Evolutionary conservation across 2,888 invertebrate species (phyloP), one percentile per base, ranked within the genome.

Genomic region (Autographa pulchrina): DNA sequence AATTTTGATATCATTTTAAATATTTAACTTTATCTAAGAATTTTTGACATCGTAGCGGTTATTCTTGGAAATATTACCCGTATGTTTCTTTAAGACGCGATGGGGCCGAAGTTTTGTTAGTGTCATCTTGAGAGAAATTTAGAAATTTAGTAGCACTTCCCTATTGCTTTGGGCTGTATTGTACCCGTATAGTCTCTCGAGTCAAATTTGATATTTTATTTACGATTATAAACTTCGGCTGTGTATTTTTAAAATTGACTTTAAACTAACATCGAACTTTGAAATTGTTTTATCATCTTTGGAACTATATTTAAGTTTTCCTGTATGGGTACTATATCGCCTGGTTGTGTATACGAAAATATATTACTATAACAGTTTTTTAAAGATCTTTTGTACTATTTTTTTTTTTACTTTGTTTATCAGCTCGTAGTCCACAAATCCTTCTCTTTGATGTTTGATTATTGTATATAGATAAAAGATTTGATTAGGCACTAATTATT

Each of bases 71-170:
- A 67, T 68, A 65, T 2, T 9, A 8, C n/a, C 75, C 86, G 86
- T 91, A 70, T 88, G 83, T 90, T 88, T 84, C 77, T 62, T 72
- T 62, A 71, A 83, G 84, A 78, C 86, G 86, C 87, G 84, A 86
- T 71, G 86, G 85, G 84, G 88, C 84, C 74, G 80, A 91, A 92
- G 90, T 92, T 92, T 91, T 89, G 92, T 91, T 92, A 91, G 89
- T 90, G 91, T 91, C 92, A 92, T 91, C 92, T 78, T 84, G 92
- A 91, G 92, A 89, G 90, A 91, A 92, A 92, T 92, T 92, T 92
- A 92, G 90, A 91, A 92, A 92, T 92, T 92, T 92, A 91, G 89
- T 90, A 84, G 83, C 85, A 86, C 90, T 88, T 71, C 76, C 80
- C 83, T 88, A 89, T 88, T 87, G 89, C 89, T 85, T 71, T 72